Conservation (phyloP, 2,113 vertebrate genomes). For the Cettia cetti region DNA sequence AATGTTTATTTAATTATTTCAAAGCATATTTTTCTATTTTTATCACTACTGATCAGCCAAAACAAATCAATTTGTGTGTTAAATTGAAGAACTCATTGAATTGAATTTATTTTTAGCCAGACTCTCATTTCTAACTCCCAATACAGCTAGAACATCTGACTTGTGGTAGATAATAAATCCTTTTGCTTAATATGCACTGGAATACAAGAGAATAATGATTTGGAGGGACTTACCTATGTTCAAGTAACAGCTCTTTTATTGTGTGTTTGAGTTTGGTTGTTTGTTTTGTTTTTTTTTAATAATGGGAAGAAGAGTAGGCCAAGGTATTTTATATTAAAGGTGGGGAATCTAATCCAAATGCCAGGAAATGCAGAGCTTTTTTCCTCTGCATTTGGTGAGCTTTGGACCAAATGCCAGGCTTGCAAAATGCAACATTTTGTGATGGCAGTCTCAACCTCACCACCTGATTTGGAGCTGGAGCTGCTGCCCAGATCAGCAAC, state of each 20-base stretch:
- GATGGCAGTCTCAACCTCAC: background rate
- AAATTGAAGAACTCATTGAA: constrained; percentile 6
- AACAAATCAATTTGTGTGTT: constrained; percentile 10
- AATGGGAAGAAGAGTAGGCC: background rate
- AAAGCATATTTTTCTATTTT: constrained; percentile 17
- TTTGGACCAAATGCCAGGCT: background rate
- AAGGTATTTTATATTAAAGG: background rate
- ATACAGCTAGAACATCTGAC: background rate
- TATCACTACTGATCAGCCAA: constrained; percentile 15
- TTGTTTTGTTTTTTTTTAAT: background rate
- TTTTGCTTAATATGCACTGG: background rate
- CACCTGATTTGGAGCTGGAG: fast-evolving
- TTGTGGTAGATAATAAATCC: background rate
- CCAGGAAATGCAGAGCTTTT: background rate
- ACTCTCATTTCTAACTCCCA: background rate
- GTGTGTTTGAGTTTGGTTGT: background rate
- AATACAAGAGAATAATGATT: background rate
- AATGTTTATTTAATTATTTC: constrained; percentile 4
- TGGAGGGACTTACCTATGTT: background rate
- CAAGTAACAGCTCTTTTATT: background rate
- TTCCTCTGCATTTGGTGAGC: background rate
- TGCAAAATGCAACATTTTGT: background rate
- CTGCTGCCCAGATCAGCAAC: background rate
- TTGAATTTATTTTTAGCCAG: background rate
- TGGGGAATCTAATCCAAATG: background rate